These are phyloP conservation scores for Rhopalosiphum nymphaeae DNA, from an alignment of 2,888 invertebrate genomes.

Conservation along the genomic window DNA sequence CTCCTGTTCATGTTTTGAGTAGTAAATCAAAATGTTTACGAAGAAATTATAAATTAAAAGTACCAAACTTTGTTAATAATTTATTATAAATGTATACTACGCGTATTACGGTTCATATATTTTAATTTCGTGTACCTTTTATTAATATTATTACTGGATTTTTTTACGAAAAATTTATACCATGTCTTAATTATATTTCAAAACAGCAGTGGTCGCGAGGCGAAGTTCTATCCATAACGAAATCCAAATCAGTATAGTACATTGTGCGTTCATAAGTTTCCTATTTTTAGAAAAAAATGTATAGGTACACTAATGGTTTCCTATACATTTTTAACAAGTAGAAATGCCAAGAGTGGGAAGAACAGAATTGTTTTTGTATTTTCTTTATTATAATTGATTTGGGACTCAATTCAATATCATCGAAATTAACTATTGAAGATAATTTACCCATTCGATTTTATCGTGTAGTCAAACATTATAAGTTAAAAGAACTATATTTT, in stretches of 20 bases:
- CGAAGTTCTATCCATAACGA: neutral
- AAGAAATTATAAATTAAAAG: conserved; percentile 10
- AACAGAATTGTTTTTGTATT: neutral
- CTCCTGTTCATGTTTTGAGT: neutral
- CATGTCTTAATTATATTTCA: neutral
- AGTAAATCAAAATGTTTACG: neutral
- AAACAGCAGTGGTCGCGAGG: neutral
- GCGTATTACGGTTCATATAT: neutral
- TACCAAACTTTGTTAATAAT: conserved; percentile 18
- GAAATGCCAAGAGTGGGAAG: neutral
- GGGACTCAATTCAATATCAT: too few species aligned
- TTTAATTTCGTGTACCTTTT: neutral
- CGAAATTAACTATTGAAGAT: neutral
- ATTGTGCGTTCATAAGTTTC: neutral
- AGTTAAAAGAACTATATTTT: neutral
- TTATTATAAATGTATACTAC: neutral
- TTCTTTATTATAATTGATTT: neutral
- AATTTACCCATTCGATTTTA: neutral
- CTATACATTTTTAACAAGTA: neutral
- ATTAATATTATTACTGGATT: neutral
- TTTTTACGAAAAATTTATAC: neutral
- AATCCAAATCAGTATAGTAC: neutral
- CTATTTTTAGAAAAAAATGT: neutral
- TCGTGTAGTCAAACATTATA: neutral
- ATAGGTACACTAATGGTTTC: neutral